Conservation (phyloP, 2,113 vertebrate species). For the Cheirogaleus medius region DNA sequence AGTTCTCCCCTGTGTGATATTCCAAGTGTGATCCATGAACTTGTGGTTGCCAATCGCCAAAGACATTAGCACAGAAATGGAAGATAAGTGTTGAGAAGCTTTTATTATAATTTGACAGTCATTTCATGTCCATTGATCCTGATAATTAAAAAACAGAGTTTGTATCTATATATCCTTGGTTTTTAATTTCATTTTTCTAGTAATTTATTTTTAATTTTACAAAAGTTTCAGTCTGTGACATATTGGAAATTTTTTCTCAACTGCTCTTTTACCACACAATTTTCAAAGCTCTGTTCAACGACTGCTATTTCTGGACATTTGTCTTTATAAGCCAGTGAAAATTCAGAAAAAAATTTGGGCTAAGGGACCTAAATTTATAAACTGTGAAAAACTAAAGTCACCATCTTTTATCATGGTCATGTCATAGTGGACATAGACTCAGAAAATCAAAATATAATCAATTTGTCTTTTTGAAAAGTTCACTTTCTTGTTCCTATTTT, state of each 20-base stretch:
- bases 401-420: background rate
- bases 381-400: background rate
- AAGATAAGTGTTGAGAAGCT: background rate
- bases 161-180: background rate
- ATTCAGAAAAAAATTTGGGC: background rate
- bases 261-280: background rate
- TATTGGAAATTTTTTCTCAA: background rate
- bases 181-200: background rate
- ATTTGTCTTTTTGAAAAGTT: background rate
- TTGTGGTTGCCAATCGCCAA: background rate
- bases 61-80: background rate
- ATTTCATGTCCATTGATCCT: background rate
- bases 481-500: background rate
- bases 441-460: background rate
- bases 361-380: background rate
- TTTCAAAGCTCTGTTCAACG: background rate
- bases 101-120: background rate
- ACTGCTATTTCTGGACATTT: background rate
- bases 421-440: background rate
- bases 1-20: background rate
- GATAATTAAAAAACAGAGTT: background rate
- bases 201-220: background rate
- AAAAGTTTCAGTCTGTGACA: background rate
- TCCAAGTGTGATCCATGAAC: background rate
- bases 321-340: background rate